These are phyloP conservation scores for Tilapia sparmanii DNA, from an alignment of 2,113 vertebrate species.

Conservation along the genomic window DNA sequence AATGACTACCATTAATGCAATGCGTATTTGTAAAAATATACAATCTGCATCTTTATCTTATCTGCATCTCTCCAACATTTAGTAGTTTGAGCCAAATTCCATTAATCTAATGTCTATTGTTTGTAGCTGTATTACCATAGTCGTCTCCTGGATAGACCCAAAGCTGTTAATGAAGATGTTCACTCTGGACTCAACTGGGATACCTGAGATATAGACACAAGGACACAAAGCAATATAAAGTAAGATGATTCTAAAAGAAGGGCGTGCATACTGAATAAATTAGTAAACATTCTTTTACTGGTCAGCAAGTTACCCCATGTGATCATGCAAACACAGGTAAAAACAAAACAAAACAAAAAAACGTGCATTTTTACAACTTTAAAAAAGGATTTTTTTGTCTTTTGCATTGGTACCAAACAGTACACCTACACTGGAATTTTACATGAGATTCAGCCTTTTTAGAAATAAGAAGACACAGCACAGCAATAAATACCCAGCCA, in stretches of 20 bases:
- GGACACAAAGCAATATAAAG: neutral
- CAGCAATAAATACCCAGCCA: neutral
- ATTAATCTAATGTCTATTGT: neutral
- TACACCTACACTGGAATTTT: neutral
- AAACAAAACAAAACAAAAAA: neutral
- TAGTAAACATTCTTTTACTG: neutral
- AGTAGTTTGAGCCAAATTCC: neutral
- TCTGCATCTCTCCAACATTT: neutral
- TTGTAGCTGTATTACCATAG: conserved; percentile 80
- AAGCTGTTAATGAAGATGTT: conserved; percentile 99
- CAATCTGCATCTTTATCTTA: neutral
- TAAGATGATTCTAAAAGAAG: neutral
- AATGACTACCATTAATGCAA: neutral
- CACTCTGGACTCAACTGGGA: conserved; percentile 92
- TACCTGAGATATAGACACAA: conserved; percentile 70
- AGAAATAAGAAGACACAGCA: neutral
- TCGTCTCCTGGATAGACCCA: conserved; percentile 96
- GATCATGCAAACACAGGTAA: neutral
- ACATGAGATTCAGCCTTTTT: neutral
- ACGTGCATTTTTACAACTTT: neutral
- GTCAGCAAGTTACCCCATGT: neutral
- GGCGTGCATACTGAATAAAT: neutral
- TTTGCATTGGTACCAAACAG: neutral
- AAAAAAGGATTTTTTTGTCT: neutral
- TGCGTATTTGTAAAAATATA: neutral